These are phyloP conservation scores for Chionis minor DNA, from an alignment of 2,113 vertebrate genomes.

Conservation along the genomic window DNA sequence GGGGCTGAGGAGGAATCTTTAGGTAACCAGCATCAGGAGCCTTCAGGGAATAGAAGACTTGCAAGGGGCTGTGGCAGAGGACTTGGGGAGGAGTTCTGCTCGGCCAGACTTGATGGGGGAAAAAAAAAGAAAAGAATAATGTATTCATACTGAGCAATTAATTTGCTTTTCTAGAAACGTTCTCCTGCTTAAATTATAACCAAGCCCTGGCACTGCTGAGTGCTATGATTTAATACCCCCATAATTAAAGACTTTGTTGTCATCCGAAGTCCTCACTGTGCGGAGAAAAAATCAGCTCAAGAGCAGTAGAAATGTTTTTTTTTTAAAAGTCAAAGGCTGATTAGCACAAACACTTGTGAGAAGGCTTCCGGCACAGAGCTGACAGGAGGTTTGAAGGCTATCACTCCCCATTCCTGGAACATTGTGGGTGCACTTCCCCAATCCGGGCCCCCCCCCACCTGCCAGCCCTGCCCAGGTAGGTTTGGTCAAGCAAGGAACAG, in stretches of 20 bases:
- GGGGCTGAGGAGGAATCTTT: neutral
- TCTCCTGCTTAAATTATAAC: constrained; percentile 45
- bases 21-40: neutral
- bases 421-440: rapidly evolving
- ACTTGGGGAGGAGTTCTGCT: neutral
- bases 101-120: neutral
- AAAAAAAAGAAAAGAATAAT: neutral
- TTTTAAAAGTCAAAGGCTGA: constrained; percentile 44
- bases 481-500: neutral
- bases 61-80: neutral
- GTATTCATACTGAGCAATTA: constrained; percentile 47
- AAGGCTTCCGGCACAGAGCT: neutral
- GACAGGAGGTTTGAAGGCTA: neutral
- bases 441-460: rapidly evolving
- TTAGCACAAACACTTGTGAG: neutral
- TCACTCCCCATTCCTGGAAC: neutral
- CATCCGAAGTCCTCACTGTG: neutral
- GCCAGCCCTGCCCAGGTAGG: neutral
- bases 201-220: constrained; percentile 23
- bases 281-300: constrained; percentile 53
- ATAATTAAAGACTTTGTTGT: constrained; percentile 61
- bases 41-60: neutral
- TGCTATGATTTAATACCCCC: constrained; percentile 55
- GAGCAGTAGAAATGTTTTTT: constrained; percentile 34
- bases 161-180: constrained; percentile 43